Percentiles rank a stretch among this genome's conserved stretches.
phyloP scores from a whole-genome alignment of 2,113 vertebrate species.

The Istiophorus platypterus region DNA sequence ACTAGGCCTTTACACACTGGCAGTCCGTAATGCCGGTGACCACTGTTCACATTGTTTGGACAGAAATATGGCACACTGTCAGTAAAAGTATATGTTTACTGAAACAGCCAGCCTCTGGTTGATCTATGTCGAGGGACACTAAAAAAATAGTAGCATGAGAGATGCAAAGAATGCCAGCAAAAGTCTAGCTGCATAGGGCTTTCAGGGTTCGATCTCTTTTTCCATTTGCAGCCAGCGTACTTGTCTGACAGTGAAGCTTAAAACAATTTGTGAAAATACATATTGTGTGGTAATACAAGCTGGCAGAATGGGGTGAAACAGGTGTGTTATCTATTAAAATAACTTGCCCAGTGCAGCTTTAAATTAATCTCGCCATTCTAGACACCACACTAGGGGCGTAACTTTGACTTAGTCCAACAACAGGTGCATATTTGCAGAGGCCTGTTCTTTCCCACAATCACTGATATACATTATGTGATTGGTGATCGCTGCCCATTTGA shows the following conservation, averaged over 20 bases:
- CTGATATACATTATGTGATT: constrained; percentile 32
- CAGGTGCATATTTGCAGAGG: constrained; percentile 63
- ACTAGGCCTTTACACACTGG: not conserved
- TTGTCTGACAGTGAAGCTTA: constrained; percentile 18
- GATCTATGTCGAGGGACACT: constrained; percentile 7
- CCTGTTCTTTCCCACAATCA: constrained; percentile 50
- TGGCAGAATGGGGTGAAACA: constrained; percentile 25
- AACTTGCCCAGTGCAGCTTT: not conserved
- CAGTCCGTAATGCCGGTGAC: constrained; percentile 9
- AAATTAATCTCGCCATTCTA: constrained; percentile 19
- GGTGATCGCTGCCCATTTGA: constrained; percentile 49
- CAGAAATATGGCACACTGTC: constrained; percentile 37
- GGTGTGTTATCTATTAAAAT: constrained; percentile 1
- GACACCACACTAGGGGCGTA: constrained; percentile 16
- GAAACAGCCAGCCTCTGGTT: not conserved
- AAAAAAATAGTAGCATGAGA: not conserved
- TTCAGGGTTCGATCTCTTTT: not conserved
- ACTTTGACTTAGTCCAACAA: constrained; percentile 50
- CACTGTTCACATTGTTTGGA: constrained; percentile 23
- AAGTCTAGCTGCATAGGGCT: not conserved
- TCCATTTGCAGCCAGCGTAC: constrained; percentile 4
- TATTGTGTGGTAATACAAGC: not conserved
- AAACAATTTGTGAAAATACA: not conserved
- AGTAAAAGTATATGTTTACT: constrained; percentile 45
- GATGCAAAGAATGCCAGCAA: not conserved